A percentile compares a stretch with the other conserved stretches of the same genome.
Evolutionary conservation across 2,888 invertebrate species (phyloP).

Genomic region (Tenthredo distinguenda): DNA sequence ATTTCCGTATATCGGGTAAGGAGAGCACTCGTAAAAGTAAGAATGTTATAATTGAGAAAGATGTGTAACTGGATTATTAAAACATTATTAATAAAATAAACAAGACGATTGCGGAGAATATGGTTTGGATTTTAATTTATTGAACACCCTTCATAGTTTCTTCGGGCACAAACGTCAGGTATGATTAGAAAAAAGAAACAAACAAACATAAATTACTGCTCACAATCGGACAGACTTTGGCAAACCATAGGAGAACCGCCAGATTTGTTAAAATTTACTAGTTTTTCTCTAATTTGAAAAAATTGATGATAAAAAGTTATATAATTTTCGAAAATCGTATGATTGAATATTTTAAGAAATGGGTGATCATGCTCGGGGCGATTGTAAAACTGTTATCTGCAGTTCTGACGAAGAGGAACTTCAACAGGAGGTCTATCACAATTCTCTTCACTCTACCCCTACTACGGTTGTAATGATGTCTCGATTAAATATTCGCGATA

Average conservation of each 20-base stretch:
- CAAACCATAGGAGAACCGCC: conserved; percentile 51
- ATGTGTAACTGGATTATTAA: not conserved
- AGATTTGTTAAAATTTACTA: conserved; percentile 58
- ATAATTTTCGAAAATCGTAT: conserved; percentile 37
- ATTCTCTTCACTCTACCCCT: conserved; percentile 53
- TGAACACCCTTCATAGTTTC: conserved; percentile 26
- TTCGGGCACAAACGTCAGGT: not conserved
- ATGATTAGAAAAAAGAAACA: conserved; percentile 14
- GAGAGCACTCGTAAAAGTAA: not conserved
- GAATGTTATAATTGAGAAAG: not conserved
- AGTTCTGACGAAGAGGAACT: conserved; percentile 66
- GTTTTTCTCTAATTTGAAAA: conserved; percentile 52
- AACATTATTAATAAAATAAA: not conserved
- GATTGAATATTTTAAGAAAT: conserved; percentile 56
- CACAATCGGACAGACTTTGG: conserved; percentile 48
- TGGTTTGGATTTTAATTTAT: not conserved
- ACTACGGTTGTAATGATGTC: conserved; percentile 57
- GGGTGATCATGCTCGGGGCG: conserved; percentile 66
- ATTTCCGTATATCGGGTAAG: not conserved
- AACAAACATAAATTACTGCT: conserved; percentile 21
- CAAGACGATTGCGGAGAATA: not conserved
- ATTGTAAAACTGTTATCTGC: conserved; percentile 62
- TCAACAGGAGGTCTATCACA: conserved; percentile 64
- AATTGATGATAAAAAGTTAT: conserved; percentile 47
- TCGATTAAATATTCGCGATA: conserved; percentile 58